Conservation (phyloP, 2,797 vertebrate genomes). For the Tympanoctomys barrerae region DNA sequence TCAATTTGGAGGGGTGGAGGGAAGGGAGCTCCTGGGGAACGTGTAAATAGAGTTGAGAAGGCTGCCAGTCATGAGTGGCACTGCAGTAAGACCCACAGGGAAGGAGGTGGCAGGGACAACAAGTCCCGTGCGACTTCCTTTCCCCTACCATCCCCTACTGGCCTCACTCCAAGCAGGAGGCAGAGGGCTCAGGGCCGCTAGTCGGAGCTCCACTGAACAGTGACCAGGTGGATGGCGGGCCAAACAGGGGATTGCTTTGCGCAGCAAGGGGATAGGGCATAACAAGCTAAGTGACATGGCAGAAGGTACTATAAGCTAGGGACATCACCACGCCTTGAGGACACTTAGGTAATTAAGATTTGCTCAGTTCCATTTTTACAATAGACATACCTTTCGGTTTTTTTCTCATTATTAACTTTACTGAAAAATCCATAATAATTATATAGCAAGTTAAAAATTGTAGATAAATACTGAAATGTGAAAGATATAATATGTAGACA, state of each 20-base stretch:
- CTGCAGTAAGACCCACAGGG: neutral
- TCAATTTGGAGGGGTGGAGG: neutral
- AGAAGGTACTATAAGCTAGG: neutral
- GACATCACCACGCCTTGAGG: neutral
- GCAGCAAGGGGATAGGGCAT: no score
- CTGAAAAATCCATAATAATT: no score
- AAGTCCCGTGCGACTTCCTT: fast-evolving
- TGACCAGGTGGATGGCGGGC: neutral
- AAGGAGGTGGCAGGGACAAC: neutral
- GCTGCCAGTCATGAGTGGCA: neutral
- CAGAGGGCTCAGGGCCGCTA: neutral
- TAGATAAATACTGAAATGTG: no score
- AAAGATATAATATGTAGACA: no score
- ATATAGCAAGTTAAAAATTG: no score
- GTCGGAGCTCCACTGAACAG: fast-evolving
- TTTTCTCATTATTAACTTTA: no score
- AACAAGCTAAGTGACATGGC: neutral
- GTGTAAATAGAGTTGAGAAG: neutral
- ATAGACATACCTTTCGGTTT: neutral
- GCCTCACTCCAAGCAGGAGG: neutral
- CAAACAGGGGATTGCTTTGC: neutral
- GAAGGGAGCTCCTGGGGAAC: neutral
- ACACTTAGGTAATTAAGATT: conserved; percentile 41
- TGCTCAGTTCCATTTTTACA: neutral
- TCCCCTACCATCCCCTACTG: neutral